Evolutionary conservation across 2,113 vertebrate species (phyloP).

Genomic region (Chaetodon auriga): DNA sequence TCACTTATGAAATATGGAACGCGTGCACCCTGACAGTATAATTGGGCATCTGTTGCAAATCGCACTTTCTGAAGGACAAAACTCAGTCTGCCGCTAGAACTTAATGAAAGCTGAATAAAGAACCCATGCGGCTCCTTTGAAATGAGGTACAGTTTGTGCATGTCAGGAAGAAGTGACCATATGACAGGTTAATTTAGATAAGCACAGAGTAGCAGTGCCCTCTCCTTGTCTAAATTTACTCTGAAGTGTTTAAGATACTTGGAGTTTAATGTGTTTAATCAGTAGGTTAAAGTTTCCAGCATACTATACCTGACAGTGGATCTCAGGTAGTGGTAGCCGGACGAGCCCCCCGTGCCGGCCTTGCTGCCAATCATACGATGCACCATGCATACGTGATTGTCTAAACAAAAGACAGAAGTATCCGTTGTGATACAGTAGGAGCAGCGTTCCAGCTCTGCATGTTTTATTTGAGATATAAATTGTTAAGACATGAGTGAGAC

Average conservation of each 20-base stretch:
- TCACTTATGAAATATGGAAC: neutral
- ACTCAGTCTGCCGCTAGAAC: neutral
- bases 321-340: conserved; percentile 95
- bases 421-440: neutral
- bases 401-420: conserved; percentile 72
- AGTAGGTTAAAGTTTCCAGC: conserved; percentile 7
- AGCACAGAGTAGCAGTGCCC: conserved; percentile 11
- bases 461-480: conserved; percentile 5
- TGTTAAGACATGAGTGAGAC: conserved; percentile 1
- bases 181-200: conserved; percentile 53
- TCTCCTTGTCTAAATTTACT: conserved; percentile 44
- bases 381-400: conserved; percentile 97
- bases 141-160: conserved; percentile 27
- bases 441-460: neutral
- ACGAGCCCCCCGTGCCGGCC: conserved; percentile 93
- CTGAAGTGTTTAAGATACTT: conserved; percentile 24
- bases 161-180: conserved; percentile 6
- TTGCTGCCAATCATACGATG: conserved; percentile 98
- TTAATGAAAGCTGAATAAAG: neutral
- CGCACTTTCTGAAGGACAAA: conserved; percentile 5
- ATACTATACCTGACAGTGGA: conserved; percentile 92
- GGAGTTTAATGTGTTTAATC: conserved; percentile 10
- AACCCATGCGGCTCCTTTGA: neutral
- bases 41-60: conserved; percentile 19
- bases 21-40: neutral